Conservation (phyloP, 2,113 vertebrate species). For the Muscicapa adusta region DNA sequence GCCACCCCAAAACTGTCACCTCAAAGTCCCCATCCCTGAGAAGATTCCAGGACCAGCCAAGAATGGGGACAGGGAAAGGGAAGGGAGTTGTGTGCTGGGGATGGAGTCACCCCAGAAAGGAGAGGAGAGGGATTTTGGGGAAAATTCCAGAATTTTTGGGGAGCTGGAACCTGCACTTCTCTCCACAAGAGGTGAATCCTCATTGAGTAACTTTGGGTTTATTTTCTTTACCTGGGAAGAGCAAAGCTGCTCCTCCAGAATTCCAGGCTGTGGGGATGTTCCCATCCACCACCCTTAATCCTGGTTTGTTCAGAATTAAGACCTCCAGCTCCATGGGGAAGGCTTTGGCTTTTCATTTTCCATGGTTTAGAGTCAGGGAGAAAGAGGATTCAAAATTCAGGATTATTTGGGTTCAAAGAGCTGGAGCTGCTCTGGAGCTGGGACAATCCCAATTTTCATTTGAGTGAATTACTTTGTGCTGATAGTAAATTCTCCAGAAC, state of each 20-base stretch:
- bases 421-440: too few relatives aligned
- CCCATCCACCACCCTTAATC: too few relatives aligned
- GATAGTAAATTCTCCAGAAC: fast-evolving
- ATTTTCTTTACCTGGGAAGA: not conserved
- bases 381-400: not conserved
- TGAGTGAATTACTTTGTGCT: fast-evolving
- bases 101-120: fast-evolving
- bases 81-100: not conserved
- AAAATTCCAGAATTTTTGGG: not conserved
- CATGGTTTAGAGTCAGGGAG: not conserved
- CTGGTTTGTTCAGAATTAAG: fast-evolving
- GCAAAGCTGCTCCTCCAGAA: not conserved
- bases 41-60: not conserved
- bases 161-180: fast-evolving
- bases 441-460: not conserved
- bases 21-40: not conserved
- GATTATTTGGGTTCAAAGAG: not conserved
- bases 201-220: fast-evolving
- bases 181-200: fast-evolving
- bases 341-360: not conserved
- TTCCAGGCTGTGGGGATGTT: not conserved
- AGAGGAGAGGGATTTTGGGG: not conserved
- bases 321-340: not conserved
- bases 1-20: not conserved
- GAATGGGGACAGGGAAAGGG: not conserved